phyloP scores from a whole-genome alignment of 2,113 vertebrate genomes.

The Rhombomys opimus region DNA sequence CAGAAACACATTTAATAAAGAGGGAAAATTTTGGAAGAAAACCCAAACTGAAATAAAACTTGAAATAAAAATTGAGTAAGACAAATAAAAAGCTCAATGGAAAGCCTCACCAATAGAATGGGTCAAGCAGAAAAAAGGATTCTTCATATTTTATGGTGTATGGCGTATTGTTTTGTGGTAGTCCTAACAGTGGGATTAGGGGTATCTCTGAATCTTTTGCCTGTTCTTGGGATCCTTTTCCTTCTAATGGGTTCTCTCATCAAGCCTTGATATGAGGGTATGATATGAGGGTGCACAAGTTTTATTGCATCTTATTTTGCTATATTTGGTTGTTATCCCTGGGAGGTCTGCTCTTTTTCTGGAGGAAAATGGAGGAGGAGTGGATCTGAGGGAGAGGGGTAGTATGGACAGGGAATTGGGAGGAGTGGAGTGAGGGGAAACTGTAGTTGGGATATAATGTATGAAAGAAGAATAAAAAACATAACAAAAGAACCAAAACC shows the following conservation, averaged over 20 bases:
- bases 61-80: background rate
- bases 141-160: background rate
- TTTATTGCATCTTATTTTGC: background rate
- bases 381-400: background rate
- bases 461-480: background rate
- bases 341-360: background rate
- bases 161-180: background rate
- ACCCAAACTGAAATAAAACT: background rate
- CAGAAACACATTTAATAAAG: background rate
- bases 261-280: background rate
- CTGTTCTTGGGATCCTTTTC: background rate
- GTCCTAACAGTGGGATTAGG: background rate
- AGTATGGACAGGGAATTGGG: too few species aligned
- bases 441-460: background rate
- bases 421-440: background rate
- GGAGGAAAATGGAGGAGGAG: background rate
- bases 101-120: background rate
- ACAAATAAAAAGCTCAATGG: background rate
- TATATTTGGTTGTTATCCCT: background rate
- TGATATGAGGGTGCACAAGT: too few species aligned
- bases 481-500: background rate
- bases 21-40: background rate
- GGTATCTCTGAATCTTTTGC: background rate
- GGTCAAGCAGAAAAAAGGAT: background rate
- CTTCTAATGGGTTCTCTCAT: background rate